These are phyloP conservation scores for Drosophila mercatorum DNA, from an alignment of 2,888 invertebrate species.

Conservation along the genomic window DNA sequence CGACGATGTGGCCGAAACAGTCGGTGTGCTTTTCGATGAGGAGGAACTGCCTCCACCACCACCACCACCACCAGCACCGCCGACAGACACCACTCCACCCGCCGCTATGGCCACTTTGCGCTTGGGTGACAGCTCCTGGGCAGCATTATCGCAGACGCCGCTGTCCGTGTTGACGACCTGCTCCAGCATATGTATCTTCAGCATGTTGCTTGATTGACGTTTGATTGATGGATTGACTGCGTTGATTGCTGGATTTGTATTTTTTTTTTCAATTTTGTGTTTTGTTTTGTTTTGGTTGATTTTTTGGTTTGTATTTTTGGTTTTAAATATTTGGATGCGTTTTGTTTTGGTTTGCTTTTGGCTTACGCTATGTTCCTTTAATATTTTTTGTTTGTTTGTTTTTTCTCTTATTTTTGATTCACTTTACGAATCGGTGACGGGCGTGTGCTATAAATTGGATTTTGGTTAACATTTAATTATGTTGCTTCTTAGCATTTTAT, in stretches of 20 bases:
- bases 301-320: constrained; percentile 70
- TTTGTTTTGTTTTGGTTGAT: constrained; percentile 7
- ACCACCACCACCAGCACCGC: constrained; percentile 22
- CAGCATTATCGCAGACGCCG: constrained; percentile 67
- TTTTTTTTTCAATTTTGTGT: constrained; percentile 22
- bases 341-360: constrained; percentile 46
- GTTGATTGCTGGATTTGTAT: constrained; percentile 16
- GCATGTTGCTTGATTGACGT: constrained; percentile 84
- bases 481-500: constrained; percentile 21
- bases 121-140: constrained; percentile 72
- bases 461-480: constrained; percentile 17
- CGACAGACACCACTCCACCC: constrained; percentile 20
- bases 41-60: constrained; percentile 61
- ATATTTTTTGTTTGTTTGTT: background rate
- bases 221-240: constrained; percentile 35
- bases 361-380: constrained; percentile 26
- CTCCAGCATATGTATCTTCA: constrained; percentile 92
- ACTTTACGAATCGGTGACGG: constrained; percentile 41
- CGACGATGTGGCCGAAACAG: constrained; percentile 80
- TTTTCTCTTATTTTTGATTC: constrained; percentile 36
- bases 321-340: constrained; percentile 63
- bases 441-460: constrained; percentile 11
- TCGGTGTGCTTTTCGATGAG: constrained; percentile 70
- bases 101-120: constrained; percentile 62
- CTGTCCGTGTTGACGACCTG: constrained; percentile 89